Evolutionary conservation across 2,797 vertebrate genomes (phyloP).

Genomic region (Hapalemur alaotrensis): DNA sequence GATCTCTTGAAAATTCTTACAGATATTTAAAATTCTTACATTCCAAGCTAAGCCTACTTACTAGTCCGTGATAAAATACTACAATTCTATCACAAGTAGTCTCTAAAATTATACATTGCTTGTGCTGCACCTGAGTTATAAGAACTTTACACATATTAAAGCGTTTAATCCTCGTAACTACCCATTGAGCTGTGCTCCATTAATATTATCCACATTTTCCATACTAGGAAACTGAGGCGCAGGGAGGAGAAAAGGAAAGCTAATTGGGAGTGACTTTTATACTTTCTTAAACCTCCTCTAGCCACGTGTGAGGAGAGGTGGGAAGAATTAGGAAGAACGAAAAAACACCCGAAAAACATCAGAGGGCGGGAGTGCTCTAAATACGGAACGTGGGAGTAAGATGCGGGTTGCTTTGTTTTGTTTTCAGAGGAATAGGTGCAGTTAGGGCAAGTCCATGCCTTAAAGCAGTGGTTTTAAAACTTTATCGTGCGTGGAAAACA

Average conservation of each 20-base stretch:
- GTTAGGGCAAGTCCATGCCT: not conserved
- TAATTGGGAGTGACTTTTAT: not conserved
- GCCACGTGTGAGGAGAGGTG: not conserved
- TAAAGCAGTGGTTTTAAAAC: not conserved
- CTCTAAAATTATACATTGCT: not conserved
- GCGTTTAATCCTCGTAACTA: not conserved
- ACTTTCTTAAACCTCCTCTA: not conserved
- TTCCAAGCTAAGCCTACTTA: not conserved
- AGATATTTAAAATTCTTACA: not conserved
- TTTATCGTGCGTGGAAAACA: not conserved
- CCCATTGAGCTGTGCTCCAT: not conserved
- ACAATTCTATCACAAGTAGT: not conserved
- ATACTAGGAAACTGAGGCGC: not conserved
- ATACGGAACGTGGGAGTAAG: fast-evolving
- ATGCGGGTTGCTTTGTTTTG: not conserved
- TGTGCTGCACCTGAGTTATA: not conserved
- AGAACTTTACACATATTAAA: not conserved
- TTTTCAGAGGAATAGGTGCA: not conserved
- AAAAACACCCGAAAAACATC: not conserved
- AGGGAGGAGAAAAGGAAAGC: not conserved
- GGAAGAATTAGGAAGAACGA: not conserved
- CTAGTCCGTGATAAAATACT: not conserved
- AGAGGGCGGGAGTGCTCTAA: not conserved
- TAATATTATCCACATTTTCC: not conserved
- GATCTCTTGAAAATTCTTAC: not conserved